Conservation (phyloP, 2,113 vertebrate genomes). For the Nycticebus coucang region DNA sequence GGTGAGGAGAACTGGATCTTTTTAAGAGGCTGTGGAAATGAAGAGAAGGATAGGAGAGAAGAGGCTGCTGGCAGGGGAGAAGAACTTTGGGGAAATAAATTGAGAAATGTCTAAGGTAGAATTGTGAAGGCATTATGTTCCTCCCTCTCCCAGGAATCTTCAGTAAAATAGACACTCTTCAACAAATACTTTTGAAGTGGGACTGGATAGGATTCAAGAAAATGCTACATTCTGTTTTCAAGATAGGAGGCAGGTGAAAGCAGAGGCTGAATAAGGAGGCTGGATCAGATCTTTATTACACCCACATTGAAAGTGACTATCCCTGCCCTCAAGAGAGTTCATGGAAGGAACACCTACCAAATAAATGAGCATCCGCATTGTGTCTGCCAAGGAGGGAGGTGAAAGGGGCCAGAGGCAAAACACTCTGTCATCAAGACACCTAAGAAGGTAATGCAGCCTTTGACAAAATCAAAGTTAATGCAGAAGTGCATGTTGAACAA, state of each 20-base stretch:
- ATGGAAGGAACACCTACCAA: neutral
- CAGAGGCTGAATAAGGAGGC: neutral
- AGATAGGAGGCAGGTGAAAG: neutral
- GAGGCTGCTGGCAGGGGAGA: neutral
- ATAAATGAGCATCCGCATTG: neutral
- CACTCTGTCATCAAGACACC: neutral
- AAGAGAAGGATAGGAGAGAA: neutral
- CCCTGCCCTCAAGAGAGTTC: neutral
- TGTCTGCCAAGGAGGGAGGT: fast-evolving
- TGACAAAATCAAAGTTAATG: neutral
- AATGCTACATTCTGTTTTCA: neutral
- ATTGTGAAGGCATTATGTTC: neutral
- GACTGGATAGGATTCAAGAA: neutral
- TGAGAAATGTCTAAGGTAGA: neutral
- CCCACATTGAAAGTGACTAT: neutral
- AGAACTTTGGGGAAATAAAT: slow-evolving; percentile 34
- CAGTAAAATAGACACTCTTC: neutral
- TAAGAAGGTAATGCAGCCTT: neutral
- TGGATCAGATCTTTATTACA: neutral
- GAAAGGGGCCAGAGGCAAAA: neutral
- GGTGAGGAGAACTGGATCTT: neutral
- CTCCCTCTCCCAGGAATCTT: neutral
- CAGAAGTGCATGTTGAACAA: neutral
- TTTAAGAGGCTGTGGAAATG: neutral
- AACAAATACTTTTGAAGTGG: neutral